phyloP scores from a whole-genome alignment of 2,797 vertebrate genomes.

The Oceanodroma leucorhoa region DNA sequence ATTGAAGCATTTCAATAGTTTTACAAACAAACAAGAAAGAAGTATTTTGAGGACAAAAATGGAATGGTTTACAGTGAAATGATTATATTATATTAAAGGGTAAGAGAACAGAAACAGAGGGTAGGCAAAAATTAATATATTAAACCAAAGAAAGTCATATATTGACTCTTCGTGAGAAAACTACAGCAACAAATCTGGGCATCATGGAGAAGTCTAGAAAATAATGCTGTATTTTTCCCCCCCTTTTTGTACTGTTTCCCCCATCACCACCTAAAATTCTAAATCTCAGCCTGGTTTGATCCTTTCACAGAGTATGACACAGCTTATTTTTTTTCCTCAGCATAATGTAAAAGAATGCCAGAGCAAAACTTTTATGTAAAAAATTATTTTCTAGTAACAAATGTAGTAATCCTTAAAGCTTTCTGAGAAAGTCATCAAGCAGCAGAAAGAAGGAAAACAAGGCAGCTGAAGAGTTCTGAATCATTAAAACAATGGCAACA shows the following conservation, averaged over 20 bases:
- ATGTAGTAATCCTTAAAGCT: neutral
- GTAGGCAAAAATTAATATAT: neutral
- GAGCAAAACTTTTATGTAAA: neutral
- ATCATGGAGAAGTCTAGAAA: neutral
- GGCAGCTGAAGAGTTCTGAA: neutral
- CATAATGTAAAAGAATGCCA: neutral
- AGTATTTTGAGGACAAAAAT: neutral
- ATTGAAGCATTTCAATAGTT: constrained; percentile 14
- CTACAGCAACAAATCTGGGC: neutral
- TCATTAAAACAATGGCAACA: neutral
- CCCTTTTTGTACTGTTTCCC: neutral
- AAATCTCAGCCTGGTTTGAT: neutral
- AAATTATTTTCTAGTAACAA: neutral
- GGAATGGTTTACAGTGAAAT: neutral
- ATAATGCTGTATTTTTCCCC: neutral
- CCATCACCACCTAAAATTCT: neutral
- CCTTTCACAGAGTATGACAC: neutral
- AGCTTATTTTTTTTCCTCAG: neutral
- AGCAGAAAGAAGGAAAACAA: neutral
- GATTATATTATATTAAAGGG: neutral
- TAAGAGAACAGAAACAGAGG: neutral
- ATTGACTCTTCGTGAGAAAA: neutral
- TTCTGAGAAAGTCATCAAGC: neutral
- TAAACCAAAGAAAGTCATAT: neutral
- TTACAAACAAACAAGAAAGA: neutral